Conservation (phyloP, 2,797 vertebrate genomes). For the Fratercula arctica region DNA sequence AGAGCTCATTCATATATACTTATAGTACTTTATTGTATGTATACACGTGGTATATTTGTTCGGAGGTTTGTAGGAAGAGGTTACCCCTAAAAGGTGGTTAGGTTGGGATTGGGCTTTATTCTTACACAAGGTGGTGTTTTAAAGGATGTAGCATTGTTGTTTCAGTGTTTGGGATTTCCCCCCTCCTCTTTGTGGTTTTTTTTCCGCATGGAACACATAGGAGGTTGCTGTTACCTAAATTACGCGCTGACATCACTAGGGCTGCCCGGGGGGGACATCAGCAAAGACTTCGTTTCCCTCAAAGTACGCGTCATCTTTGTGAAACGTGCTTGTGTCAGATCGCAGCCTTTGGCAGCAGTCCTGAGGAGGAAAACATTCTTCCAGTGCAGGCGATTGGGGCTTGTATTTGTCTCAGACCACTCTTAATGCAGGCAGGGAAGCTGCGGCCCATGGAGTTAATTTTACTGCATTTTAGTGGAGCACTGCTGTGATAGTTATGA, state of each 20-base stretch:
- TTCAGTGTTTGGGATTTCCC: neutral
- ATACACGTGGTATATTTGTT: neutral
- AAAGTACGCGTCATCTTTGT: neutral
- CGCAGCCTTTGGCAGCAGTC: neutral
- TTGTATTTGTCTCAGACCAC: neutral
- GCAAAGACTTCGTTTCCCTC: neutral
- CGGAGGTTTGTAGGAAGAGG: neutral
- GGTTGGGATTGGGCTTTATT: neutral
- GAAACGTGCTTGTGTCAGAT: neutral
- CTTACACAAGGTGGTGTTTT: neutral
- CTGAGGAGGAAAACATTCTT: neutral
- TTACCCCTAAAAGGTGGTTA: neutral
- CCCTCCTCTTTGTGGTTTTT: neutral
- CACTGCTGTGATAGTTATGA: neutral
- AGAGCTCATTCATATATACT: neutral
- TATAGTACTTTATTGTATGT: neutral
- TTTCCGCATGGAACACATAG: rapidly evolving
- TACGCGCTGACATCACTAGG: neutral
- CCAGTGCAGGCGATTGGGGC: neutral
- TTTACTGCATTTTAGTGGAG: neutral
- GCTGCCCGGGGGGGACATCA: neutral
- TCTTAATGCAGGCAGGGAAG: neutral
- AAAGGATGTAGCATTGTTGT: neutral
- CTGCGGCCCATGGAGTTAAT: neutral
- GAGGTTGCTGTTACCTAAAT: neutral